Evolutionary conservation across 2,888 invertebrate genomes (phyloP).

Genomic region (Epinotia brunnichana): DNA sequence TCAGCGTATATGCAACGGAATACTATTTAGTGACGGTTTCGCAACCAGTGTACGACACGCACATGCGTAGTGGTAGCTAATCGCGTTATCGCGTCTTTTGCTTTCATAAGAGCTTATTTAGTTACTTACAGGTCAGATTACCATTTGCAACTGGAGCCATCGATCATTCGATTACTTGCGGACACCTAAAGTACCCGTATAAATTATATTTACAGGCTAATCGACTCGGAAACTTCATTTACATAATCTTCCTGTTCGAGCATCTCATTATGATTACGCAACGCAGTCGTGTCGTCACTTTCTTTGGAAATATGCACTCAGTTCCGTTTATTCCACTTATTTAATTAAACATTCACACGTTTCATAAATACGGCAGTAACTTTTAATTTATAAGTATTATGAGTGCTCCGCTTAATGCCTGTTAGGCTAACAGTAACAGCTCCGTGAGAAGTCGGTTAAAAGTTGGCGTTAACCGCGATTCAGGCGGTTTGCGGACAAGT

Average conservation of each 20-base stretch:
- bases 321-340: slow-evolving; percentile 78
- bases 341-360: slow-evolving; percentile 83
- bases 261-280: slow-evolving; percentile 51
- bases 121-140: slow-evolving; percentile 37
- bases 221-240: slow-evolving; percentile 60
- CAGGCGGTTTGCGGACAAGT: slow-evolving; percentile 24
- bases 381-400: slow-evolving; percentile 81
- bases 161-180: slow-evolving; percentile 40
- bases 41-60: slow-evolving; percentile 8
- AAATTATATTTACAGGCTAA: slow-evolving; percentile 53
- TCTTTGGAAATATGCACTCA: slow-evolving; percentile 64
- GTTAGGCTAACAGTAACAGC: slow-evolving; percentile 80
- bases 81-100: slow-evolving; percentile 35
- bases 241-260: slow-evolving; percentile 55
- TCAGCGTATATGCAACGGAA: slow-evolving; percentile 1
- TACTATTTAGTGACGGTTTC: slow-evolving; percentile 1
- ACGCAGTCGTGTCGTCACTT: slow-evolving; percentile 67
- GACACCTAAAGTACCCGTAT: slow-evolving; percentile 38
- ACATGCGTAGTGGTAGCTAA: slow-evolving; percentile 12
- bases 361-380: slow-evolving; percentile 76
- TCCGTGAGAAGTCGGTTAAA: slow-evolving; percentile 79
- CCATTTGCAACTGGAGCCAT: slow-evolving; percentile 33
- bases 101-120: slow-evolving; percentile 38
- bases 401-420: slow-evolving; percentile 77
- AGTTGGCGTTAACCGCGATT: slow-evolving; percentile 58